Evolutionary conservation across 2,113 vertebrate genomes (phyloP).

Genomic region (Sebastes fasciatus): DNA sequence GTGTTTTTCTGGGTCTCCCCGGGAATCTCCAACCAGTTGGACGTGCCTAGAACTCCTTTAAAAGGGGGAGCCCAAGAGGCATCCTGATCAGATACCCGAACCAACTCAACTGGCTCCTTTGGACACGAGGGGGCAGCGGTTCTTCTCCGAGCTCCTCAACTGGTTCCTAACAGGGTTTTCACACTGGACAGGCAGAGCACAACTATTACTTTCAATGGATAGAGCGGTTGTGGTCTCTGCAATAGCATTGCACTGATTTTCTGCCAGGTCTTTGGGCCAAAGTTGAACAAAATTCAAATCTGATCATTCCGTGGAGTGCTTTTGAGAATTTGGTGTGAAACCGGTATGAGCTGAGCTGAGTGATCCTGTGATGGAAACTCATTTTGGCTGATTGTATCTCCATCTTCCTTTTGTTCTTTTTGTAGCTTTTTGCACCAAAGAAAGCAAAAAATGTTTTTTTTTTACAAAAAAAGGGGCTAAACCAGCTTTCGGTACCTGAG

Average conservation of each 20-base stretch:
- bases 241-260: too few species aligned
- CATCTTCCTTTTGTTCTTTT: too few species aligned
- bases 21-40: neutral
- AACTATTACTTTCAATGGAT: neutral
- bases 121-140: too few species aligned
- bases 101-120: neutral
- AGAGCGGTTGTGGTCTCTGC: neutral
- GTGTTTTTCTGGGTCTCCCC: neutral
- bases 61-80: too few species aligned
- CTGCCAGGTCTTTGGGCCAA: neutral
- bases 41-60: too few species aligned
- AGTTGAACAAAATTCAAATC: neutral
- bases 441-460: too few species aligned
- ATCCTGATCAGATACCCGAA: neutral
- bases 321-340: neutral
- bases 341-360: neutral
- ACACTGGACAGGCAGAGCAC: neutral
- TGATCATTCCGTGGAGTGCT: neutral
- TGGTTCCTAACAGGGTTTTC: neutral
- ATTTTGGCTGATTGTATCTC: neutral
- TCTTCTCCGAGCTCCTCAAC: neutral
- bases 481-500: too few species aligned
- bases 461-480: too few species aligned
- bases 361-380: neutral
- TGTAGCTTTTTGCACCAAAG: too few species aligned